Evolutionary conservation across 2,888 invertebrate genomes (phyloP), one percentile per base, ranked within the genome.

Genomic region (Parnassius smintheus): DNA sequence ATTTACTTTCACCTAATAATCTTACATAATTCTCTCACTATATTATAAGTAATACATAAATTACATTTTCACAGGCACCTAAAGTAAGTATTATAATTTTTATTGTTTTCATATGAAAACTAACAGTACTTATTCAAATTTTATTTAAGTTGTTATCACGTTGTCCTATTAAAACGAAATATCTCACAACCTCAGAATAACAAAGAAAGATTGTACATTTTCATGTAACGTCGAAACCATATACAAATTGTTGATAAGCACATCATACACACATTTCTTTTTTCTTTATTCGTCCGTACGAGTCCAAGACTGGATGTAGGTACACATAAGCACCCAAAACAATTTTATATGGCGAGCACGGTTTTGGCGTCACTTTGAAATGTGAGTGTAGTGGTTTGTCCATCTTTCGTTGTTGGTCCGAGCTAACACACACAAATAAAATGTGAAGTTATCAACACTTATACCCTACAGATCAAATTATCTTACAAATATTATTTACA

Each of bases 401-500:
- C 7, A 35, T 7, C 3, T 35, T 35, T 35, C 35, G 4, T 35
- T 35, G 35, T 35, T 35, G 7, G 35, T 35, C 7, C 7, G 35
- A 35, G 35, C 35, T 35, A 35, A 35, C 35, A 35, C 35, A 35
- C 85, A 82, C 80, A 86, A 85, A 81, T 86, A 86, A 81, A 86
- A 85, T 85, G 84, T 86, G 78, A 85, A 85, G 68, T 65, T 78
- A 68, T 83, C 80, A 87, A 87, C 86, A 83, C 86, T 87, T 87
- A 86, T 65, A 69, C 68, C 70, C 77, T 80, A 79, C 67, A 70
- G 77, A 80, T 76, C 77, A 75, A 74, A 70, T 75, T 68, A 81
- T 76, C 70, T 79, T 82, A 81, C 76, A 77, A 59, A 59, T 70
- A 49, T 75, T 85, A 83, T 83, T 80, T 82, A 85, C 85, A 85